Evolutionary conservation across 1,140 invertebrate genomes (phyloP), one percentile per base, ranked within the genome.

Genomic region (Ganaspis sp.): DNA sequence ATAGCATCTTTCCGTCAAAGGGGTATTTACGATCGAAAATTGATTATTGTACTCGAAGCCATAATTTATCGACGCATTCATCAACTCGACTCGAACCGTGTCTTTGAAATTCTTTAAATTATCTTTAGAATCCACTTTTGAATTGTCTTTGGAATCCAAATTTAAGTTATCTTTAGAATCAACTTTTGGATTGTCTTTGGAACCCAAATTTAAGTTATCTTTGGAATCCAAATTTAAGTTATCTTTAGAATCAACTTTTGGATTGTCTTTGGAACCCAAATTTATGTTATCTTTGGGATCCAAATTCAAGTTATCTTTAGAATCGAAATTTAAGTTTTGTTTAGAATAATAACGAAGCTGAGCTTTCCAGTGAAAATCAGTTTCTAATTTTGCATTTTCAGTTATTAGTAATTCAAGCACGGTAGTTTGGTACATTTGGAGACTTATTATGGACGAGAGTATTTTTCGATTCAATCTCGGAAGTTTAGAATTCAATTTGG

Each of bases 1-100:
- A 90, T 98, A 97, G 88, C 97, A 98, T 81, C 96, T 94, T 89
- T 98, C 97, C 12, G 97, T 98, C 5, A 98, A 90, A 1, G 97
- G 96, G 4, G 97, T 98, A 72, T 96, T 96, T 72, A 97, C 95
- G 11, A 98, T 91, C 58, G 95, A 89, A 83, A 96, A 95, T 1
- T 95, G 96, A 82, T 96, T 96, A 9, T 96, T 96, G 3, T 81
- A 98, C 90, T 98, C 97, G 87, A 97, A 98, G 6, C 93, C 93
- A 78, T 85, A 94, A 89, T 92, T 96, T 95, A 92, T 97, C 95
- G 23, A 93, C 89, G 87, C 97, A 96, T 91, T 95, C 93, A 64
- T 97, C 94, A 91, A 97, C 34, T 93, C 93, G 5, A 98, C 95
- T 72, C 3, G 12, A 49, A 49, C 3, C 17, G n/a, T 5, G 5